Evolutionary conservation across 2,113 vertebrate genomes (phyloP), one percentile per base, ranked within the genome.

Genomic region (Beaufortia kweichowensis): DNA sequence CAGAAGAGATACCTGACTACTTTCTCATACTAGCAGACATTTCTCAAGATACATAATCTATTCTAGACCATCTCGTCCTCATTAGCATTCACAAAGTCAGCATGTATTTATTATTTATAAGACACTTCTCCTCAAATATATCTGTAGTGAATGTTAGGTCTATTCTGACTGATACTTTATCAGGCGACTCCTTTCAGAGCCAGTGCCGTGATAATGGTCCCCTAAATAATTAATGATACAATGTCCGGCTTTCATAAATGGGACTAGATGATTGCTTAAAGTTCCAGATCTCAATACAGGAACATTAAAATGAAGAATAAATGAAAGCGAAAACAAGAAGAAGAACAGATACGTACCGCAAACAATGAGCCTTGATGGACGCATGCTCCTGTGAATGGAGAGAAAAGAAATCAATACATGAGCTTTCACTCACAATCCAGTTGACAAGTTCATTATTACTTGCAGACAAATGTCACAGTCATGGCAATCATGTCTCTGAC

Each of bases 301-400:
- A 35, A 63, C 33, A 67, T 15, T 61, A 23, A 35, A n/a, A 53
- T 7, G 53, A 61, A 50, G 28, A 69, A 39, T 50, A 28, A 33
- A 26, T 65, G 5, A 17, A 57, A 33, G 17, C 6, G 12, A 48
- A 76, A 14, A 23, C 33, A 48, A 43, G 8, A 53, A 39, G 60
- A 74, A 9, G 24, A 71, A 75, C 26, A 43, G 26, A 77, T 41
- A 95, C 97, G 81, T 96, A 99, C 96, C 94, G 90, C 89, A 78
- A 94, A 81, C 46, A 91, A 81, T 14, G 87, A 87, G 76, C 94
- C 96, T 11, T 90, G 90, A 83, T 92, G 90, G 90, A 91, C 43
- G 87, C 97, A 99, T 71, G 89, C 89, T 93, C 96, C 97, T 99
- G 86, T 4, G 56, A 75, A 67, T 33, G 63, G 35, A 65, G n/a